These are phyloP conservation scores for Acanthosepion esculentum DNA, from an alignment of 2,888 invertebrate genomes.

Conservation along the genomic window DNA sequence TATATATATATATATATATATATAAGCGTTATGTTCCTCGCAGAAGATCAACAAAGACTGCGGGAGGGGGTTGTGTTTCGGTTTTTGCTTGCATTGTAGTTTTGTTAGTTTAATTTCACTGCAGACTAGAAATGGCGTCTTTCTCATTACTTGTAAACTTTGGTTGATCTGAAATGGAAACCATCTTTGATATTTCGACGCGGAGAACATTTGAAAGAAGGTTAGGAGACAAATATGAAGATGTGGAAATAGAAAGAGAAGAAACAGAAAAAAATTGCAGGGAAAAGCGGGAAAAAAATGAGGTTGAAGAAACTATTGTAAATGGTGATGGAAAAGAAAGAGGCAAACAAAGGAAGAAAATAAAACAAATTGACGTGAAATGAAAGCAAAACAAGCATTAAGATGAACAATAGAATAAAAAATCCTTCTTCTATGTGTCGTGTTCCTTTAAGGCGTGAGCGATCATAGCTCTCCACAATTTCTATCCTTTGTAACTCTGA, in stretches of 20 bases:
- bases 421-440: too few species aligned
- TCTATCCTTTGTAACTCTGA: too few species aligned
- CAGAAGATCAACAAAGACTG: neutral
- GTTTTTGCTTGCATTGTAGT: neutral
- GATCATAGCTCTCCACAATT: too few species aligned
- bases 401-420: neutral
- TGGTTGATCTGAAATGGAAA: neutral
- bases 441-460: too few species aligned
- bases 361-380: neutral
- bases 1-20: too few species aligned
- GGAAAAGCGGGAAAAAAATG: neutral
- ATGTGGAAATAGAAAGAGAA: neutral
- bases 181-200: neutral
- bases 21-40: neutral
- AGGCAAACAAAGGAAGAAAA: neutral
- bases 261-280: neutral
- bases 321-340: neutral
- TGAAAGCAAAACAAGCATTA: neutral
- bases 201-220: neutral
- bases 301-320: too few species aligned
- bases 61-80: neutral
- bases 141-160: neutral
- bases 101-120: neutral
- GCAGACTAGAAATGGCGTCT: neutral
- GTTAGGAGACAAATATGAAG: neutral